These are phyloP conservation scores for Odontocolon sp. DNA, from an alignment of 2,888 invertebrate genomes.

Conservation along the genomic window DNA sequence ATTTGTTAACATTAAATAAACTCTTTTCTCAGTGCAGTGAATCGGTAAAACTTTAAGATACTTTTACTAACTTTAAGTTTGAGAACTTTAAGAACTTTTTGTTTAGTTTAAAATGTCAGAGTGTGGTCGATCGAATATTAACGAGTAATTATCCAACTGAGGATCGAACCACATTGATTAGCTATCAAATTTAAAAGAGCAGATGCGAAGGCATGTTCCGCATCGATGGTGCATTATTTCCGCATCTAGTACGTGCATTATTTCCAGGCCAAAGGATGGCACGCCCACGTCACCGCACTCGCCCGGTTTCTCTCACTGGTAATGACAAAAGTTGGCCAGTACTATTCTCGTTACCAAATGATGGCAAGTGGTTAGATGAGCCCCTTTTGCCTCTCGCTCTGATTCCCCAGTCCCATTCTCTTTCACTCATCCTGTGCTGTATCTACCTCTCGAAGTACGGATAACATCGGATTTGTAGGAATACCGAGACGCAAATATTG, in stretches of 20 bases:
- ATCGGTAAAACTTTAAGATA: no score
- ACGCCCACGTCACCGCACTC: conserved; percentile 18
- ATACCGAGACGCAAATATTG: conserved; percentile 24
- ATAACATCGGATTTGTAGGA: conserved; percentile 11
- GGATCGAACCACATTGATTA: not conserved
- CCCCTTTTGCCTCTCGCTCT: conserved; percentile 9
- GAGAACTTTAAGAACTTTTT: no score
- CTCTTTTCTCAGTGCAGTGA: no score
- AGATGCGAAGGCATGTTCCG: no score
- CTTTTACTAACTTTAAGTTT: no score
- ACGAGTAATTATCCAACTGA: no score
- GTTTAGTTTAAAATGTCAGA: no score
- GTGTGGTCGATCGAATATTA: no score
- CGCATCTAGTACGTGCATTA: conserved; percentile 8
- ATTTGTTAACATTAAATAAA: no score
- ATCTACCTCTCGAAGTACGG: not conserved
- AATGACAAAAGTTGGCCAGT: conserved; percentile 51
- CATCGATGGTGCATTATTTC: no score
- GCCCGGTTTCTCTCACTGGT: conserved; percentile 10
- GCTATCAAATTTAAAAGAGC: not conserved
- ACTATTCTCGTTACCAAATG: conserved; percentile 42
- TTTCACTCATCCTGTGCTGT: not conserved
- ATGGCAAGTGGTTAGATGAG: conserved; percentile 22
- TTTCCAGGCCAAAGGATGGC: not conserved
- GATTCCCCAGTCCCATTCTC: not conserved